These are phyloP conservation scores for Formica selysi DNA, from an alignment of 1,140 invertebrate genomes.

Conservation along the genomic window DNA sequence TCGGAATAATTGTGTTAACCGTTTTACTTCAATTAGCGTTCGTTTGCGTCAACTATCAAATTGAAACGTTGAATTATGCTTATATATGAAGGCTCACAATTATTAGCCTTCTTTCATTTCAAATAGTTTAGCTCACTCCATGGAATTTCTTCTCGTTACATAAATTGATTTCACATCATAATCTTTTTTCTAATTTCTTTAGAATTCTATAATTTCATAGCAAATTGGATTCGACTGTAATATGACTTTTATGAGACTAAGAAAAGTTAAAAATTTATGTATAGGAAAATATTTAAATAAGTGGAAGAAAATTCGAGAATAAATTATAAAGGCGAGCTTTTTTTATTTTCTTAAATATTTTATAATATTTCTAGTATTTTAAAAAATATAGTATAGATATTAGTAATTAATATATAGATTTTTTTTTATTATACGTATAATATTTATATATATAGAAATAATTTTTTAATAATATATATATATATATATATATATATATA, in stretches of 20 bases:
- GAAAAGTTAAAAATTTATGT: neutral
- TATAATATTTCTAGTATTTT: neutral
- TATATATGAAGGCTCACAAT: neutral
- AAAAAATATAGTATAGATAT: neutral
- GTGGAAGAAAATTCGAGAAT: neutral
- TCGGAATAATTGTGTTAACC: constrained; percentile 55
- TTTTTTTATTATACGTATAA: no score
- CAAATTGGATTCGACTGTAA: neutral
- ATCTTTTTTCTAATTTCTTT: neutral
- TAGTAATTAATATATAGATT: neutral
- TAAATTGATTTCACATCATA: neutral
- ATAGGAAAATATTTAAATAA: neutral
- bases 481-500: neutral
- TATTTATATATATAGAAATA: neutral
- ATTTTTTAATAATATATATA: neutral
- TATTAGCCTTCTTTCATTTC: neutral
- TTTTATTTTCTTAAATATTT: neutral
- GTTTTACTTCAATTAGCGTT: constrained; percentile 53
- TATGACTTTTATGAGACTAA: neutral
- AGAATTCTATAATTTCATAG: constrained; percentile 4
- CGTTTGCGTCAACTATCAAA: constrained; percentile 57
- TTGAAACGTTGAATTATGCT: neutral
- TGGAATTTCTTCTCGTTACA: neutral
- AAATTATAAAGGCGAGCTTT: neutral
- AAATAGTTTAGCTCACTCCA: neutral